Conservation (phyloP, 2,797 vertebrate genomes). For the Champsocephalus gunnari region DNA sequence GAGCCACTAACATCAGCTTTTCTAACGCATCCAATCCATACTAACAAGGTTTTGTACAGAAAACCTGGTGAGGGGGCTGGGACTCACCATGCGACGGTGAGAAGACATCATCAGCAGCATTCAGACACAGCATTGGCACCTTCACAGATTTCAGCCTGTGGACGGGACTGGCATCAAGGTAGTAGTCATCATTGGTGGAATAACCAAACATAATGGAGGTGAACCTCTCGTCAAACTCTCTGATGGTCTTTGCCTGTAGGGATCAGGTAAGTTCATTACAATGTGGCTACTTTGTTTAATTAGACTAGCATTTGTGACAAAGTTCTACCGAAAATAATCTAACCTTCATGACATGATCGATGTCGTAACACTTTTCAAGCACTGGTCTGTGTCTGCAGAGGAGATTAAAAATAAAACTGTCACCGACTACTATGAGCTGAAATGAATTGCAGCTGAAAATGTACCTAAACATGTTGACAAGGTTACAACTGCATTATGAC, state of each 20-base stretch:
- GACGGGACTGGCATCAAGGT: slow-evolving; percentile 94
- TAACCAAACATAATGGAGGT: slow-evolving; percentile 99
- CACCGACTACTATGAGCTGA: slow-evolving; percentile 21
- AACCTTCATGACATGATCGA: slow-evolving; percentile 98
- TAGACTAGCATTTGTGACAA: slow-evolving; percentile 21
- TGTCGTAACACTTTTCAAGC: slow-evolving; percentile 94
- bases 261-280: neutral
- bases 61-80: neutral
- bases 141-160: slow-evolving; percentile 93
- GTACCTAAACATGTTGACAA: slow-evolving; percentile 24
- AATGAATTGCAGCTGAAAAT: slow-evolving; percentile 37
- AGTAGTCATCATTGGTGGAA: slow-evolving; percentile 94
- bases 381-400: slow-evolving; percentile 91
- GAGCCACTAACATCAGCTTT: no score
- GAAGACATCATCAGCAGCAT: slow-evolving; percentile 97
- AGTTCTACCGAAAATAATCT: slow-evolving; percentile 30
- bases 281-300: slow-evolving; percentile 8
- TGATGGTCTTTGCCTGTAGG: slow-evolving; percentile 92
- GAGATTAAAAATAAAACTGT: slow-evolving; percentile 44
- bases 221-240: slow-evolving; percentile 97
- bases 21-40: neutral
- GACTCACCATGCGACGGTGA: slow-evolving; percentile 94
- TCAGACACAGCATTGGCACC: slow-evolving; percentile 97
- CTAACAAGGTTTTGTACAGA: neutral
- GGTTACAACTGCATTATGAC: slow-evolving; percentile 24